phyloP scores from a whole-genome alignment of 2,888 invertebrate species.

The Saturnia japonica region DNA sequence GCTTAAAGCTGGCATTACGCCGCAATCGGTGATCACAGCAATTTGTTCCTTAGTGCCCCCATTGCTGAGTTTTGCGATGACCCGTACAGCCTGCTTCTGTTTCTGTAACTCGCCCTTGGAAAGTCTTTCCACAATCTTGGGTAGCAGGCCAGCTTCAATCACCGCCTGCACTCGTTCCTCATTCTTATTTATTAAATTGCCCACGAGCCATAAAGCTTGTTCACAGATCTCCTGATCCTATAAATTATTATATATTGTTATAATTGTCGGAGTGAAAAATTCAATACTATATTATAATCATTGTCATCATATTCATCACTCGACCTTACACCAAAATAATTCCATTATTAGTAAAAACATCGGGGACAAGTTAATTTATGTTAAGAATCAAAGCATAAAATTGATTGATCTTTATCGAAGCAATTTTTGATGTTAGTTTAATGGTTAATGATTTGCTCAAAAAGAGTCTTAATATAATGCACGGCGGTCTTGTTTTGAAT shows the following conservation, averaged over 20 bases:
- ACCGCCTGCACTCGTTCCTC: constrained; percentile 98
- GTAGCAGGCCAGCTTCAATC: constrained; percentile 94
- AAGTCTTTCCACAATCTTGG: constrained; percentile 96
- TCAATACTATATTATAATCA: no score
- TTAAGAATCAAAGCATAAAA: no score
- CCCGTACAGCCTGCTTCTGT: constrained; percentile 99
- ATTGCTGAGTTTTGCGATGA: constrained; percentile 98
- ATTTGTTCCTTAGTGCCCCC: constrained; percentile 97
- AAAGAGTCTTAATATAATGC: no score
- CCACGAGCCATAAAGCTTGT: constrained; percentile 97
- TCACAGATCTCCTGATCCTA: constrained; percentile 95
- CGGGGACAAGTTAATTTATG: no score
- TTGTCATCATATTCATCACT: no score
- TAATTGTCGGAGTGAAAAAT: not conserved
- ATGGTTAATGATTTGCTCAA: no score
- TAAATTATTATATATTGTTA: no score
- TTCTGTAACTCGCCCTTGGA: constrained; percentile 97
- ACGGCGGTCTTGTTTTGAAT: no score
- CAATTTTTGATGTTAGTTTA: no score
- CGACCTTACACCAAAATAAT: no score
- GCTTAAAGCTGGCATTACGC: constrained; percentile 98
- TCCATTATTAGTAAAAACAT: no score
- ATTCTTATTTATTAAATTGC: constrained; percentile 99
- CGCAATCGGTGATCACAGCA: constrained; percentile 91
- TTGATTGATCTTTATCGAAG: no score